Percentiles rank a stretch among this genome's conserved stretches.
Evolutionary conservation across 1,140 invertebrate species (phyloP).

Genomic region (Oreohelix idahoensis): DNA sequence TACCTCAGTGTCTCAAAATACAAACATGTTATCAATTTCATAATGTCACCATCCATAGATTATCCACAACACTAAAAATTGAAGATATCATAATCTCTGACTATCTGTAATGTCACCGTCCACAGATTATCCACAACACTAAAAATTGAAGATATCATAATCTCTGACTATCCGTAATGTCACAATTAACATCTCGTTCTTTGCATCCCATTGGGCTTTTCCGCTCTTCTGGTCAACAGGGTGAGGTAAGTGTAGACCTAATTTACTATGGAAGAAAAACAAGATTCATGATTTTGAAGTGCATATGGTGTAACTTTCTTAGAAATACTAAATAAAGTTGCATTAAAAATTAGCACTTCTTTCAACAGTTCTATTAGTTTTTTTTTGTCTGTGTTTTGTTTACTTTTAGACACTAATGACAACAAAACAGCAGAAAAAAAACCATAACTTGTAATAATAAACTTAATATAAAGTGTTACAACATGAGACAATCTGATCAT

Average conservation of each 20-base stretch:
- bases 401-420: too few relatives aligned
- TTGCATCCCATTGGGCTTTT: slow-evolving; percentile 84
- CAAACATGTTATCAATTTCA: too few relatives aligned
- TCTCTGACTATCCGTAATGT: slow-evolving; percentile 82
- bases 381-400: too few relatives aligned
- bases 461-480: too few relatives aligned
- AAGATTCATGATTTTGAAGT: not conserved
- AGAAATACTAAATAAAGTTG: too few relatives aligned
- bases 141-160: slow-evolving; percentile 86
- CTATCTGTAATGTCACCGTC: not conserved
- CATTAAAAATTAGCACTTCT: too few relatives aligned
- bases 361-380: too few relatives aligned
- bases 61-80: slow-evolving; percentile 77
- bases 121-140: not conserved
- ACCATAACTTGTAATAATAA: too few relatives aligned
- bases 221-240: slow-evolving; percentile 84
- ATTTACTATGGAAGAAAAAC: slow-evolving; percentile 64
- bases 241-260: slow-evolving; percentile 85
- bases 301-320: not conserved
- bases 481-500: too few relatives aligned
- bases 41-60: not conserved
- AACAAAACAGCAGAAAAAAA: too few relatives aligned
- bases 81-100: too few relatives aligned
- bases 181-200: slow-evolving; percentile 80
- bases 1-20: too few relatives aligned